Evolutionary conservation across 2,888 invertebrate genomes (phyloP).

Genomic region (Scaptomyza caliginosa): DNA sequence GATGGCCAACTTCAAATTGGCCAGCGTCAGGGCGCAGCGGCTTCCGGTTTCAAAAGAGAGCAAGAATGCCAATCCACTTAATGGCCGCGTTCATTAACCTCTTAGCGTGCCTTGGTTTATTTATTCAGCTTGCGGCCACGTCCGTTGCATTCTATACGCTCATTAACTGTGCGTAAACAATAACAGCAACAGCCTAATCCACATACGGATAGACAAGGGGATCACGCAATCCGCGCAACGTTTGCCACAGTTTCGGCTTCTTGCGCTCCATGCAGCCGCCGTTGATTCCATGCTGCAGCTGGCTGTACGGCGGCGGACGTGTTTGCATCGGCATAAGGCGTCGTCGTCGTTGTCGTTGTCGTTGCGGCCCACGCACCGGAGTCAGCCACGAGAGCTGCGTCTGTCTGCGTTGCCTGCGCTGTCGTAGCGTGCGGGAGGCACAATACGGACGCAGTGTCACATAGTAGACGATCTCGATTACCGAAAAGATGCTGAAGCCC

Average conservation of each 20-base stretch:
- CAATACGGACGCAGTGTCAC: conserved; percentile 87
- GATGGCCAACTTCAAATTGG: conserved; percentile 43
- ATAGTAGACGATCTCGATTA: conserved; percentile 91
- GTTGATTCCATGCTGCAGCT: conserved; percentile 17
- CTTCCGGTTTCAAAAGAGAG: too few relatives aligned
- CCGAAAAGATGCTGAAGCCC: conserved; percentile 93
- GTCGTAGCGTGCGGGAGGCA: conserved; percentile 60
- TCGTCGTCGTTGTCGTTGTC: conserved; percentile 5
- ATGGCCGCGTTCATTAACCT: conserved; percentile 45
- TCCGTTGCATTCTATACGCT: conserved; percentile 24
- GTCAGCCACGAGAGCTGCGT: conserved; percentile 56
- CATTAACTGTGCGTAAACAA: conserved; percentile 28
- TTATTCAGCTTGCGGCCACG: conserved; percentile 49
- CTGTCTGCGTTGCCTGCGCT: conserved; percentile 50
- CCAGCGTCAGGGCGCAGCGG: conserved; percentile 40
- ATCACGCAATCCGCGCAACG: conserved; percentile 41
- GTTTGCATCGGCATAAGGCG: neutral
- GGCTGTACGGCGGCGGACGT: conserved; percentile 43
- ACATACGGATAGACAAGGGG: conserved; percentile 67
- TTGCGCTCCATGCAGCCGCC: neutral
- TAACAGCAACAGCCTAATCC: conserved; percentile 37
- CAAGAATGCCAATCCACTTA: conserved; percentile 1
- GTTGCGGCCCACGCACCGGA: conserved; percentile 44
- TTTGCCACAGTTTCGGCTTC: conserved; percentile 54
- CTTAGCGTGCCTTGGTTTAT: conserved; percentile 38